Evolutionary conservation across 2,797 vertebrate genomes (phyloP).

Genomic region (Amblyopsis hoosieri): DNA sequence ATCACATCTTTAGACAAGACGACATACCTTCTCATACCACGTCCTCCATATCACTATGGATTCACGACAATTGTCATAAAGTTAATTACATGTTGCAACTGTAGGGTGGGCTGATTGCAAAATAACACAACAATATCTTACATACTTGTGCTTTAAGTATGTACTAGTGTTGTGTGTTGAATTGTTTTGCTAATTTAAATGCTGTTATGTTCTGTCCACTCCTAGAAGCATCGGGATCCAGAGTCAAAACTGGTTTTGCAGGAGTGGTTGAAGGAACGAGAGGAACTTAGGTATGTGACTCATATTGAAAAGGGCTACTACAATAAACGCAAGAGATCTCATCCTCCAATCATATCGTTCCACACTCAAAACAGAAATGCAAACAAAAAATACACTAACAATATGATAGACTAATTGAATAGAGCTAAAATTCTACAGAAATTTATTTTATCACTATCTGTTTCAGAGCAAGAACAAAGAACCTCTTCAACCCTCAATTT

Average conservation of each 20-base stretch:
- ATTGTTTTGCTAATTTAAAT: too few relatives aligned
- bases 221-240: slow-evolving; percentile 75
- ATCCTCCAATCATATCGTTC: not conserved
- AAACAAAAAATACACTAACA: not conserved
- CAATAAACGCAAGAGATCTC: not conserved
- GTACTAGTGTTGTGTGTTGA: too few relatives aligned
- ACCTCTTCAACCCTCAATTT: slow-evolving; percentile 87
- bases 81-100: too few relatives aligned
- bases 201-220: slow-evolving; percentile 4
- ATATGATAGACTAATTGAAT: too few relatives aligned
- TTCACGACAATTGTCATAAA: too few relatives aligned
- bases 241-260: slow-evolving; percentile 78
- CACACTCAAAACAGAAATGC: not conserved
- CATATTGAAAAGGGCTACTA: not conserved
- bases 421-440: too few relatives aligned
- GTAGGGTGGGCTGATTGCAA: too few relatives aligned
- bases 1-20: too few relatives aligned
- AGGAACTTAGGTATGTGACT: slow-evolving; percentile 78
- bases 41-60: too few relatives aligned
- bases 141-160: too few relatives aligned
- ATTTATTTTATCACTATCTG: not conserved
- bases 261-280: slow-evolving; percentile 85
- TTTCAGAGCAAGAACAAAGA: slow-evolving; percentile 81
- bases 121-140: too few relatives aligned
- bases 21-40: too few relatives aligned